phyloP scores from a whole-genome alignment of 1,140 invertebrate genomes.

The Dendrolimus kikuchii region DNA sequence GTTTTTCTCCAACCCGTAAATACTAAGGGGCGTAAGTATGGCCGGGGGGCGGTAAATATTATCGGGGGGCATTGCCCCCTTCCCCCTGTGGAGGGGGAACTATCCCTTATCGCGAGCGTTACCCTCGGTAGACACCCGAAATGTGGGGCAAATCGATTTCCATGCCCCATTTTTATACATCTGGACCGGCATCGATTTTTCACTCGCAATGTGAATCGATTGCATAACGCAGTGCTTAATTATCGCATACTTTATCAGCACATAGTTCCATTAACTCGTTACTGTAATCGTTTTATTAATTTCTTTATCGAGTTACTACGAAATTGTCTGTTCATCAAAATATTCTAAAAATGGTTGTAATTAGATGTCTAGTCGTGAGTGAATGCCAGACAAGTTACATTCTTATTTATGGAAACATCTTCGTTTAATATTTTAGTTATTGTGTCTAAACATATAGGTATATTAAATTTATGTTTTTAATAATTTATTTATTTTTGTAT shows the following conservation, averaged over 20 bases:
- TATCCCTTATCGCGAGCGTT: slow-evolving; percentile 71
- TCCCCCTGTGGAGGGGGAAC: slow-evolving; percentile 35
- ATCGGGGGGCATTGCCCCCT: slow-evolving; percentile 38
- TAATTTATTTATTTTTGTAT: no score
- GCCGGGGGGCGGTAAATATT: slow-evolving; percentile 70
- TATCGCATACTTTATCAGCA: background rate
- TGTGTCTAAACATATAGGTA: no score
- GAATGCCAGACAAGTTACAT: no score
- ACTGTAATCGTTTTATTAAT: no score
- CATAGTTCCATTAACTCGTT: background rate
- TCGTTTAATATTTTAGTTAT: no score
- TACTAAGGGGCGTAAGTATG: slow-evolving; percentile 70
- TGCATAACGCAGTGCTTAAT: background rate
- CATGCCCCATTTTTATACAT: slow-evolving; percentile 69
- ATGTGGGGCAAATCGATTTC: slow-evolving; percentile 70
- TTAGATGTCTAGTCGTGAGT: no score
- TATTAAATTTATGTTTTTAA: no score
- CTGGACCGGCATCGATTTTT: slow-evolving; percentile 69
- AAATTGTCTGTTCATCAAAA: no score
- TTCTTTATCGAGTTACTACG: no score
- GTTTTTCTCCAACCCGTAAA: slow-evolving; percentile 72
- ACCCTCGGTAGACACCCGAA: slow-evolving; percentile 67
- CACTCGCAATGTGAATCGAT: slow-evolving; percentile 35
- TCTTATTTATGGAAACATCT: no score
- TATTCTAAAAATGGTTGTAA: no score